phyloP scores from a whole-genome alignment of 2,797 vertebrate genomes.

The Silurus aristotelis region DNA sequence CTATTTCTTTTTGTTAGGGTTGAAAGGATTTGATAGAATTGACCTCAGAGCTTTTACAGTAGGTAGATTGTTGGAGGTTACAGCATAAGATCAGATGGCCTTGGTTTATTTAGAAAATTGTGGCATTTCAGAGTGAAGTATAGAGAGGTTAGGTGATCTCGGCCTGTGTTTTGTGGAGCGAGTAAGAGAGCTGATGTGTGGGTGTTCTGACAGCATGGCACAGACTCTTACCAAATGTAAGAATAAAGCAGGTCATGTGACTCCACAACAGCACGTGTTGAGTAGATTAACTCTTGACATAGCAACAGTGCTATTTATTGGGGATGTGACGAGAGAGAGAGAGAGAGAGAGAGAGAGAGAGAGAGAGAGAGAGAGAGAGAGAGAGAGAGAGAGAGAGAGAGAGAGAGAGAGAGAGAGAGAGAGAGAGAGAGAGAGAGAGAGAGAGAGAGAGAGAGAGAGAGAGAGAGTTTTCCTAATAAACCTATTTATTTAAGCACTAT shows the following conservation, averaged over 20 bases:
- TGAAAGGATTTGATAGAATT: neutral
- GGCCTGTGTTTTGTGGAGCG: neutral
- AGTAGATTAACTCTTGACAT: slow-evolving; percentile 47
- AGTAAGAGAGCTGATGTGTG: neutral
- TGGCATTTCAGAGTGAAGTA: neutral
- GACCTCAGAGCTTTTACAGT: neutral
- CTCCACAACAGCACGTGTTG: neutral
- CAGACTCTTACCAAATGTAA: neutral
- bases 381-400: too few species aligned
- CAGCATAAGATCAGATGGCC: neutral
- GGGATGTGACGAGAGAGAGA: slow-evolving; percentile 11
- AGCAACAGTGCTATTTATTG: slow-evolving; percentile 7
- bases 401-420: too few species aligned
- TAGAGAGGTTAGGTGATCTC: neutral
- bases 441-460: neutral
- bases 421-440: neutral
- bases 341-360: neutral
- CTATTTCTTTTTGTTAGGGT: neutral
- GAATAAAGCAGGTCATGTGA: slow-evolving; percentile 39
- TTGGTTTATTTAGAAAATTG: neutral
- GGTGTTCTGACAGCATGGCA: neutral
- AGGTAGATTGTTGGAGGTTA: neutral
- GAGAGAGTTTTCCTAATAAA: neutral
- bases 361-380: neutral
- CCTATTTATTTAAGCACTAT: neutral